These are phyloP conservation scores for Neogobius melanostomus DNA, from an alignment of 2,113 vertebrate genomes.

Conservation along the genomic window DNA sequence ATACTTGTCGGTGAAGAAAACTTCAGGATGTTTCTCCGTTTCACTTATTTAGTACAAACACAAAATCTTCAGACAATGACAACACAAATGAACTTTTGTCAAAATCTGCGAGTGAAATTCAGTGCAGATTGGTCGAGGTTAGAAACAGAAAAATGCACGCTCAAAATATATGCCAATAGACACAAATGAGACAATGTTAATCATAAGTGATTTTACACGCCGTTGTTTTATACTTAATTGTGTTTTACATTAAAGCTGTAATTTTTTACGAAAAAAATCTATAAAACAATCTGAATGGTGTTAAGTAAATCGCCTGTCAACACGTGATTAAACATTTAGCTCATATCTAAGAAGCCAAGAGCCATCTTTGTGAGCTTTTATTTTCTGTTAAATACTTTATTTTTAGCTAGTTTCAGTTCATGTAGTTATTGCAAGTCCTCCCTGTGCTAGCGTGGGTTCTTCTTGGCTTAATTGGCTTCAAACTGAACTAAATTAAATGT, in stretches of 20 bases:
- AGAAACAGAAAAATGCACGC: constrained; percentile 16
- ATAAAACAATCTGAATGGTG: background rate
- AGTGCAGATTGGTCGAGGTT: background rate
- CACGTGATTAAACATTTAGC: no score
- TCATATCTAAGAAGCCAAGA: no score
- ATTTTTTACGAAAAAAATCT: background rate
- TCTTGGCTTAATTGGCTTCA: no score
- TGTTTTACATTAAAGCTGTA: constrained; percentile 7
- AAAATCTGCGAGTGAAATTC: constrained; percentile 7
- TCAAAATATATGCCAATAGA: background rate
- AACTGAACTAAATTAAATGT: no score
- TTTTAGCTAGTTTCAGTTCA: background rate
- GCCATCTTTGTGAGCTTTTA: constrained; percentile 6
- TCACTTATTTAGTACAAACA: background rate
- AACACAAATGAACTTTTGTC: background rate
- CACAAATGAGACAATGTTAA: background rate
- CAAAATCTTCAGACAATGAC: background rate
- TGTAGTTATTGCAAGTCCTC: background rate
- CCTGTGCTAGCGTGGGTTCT: no score
- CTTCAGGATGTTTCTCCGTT: constrained; percentile 9
- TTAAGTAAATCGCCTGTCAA: background rate
- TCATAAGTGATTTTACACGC: background rate
- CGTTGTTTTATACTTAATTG: background rate
- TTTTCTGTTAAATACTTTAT: constrained; percentile 7
- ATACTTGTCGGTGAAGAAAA: constrained; percentile 32